Percentiles rank a stretch among this genome's conserved stretches.
These are phyloP conservation scores for Coilia nasus DNA, from an alignment of 2,797 vertebrate species.

Conservation along the genomic window DNA sequence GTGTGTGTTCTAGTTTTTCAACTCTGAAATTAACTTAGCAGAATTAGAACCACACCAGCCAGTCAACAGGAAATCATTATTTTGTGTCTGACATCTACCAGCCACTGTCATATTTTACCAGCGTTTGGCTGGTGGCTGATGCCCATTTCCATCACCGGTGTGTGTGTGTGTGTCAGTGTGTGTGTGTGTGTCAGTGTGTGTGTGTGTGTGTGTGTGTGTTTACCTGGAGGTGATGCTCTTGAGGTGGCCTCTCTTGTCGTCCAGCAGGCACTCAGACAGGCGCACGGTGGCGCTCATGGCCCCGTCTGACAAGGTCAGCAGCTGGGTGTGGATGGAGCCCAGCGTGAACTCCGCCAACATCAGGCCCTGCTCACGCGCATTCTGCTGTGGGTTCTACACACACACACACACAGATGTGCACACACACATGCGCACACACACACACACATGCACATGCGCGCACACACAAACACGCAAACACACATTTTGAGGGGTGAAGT, in stretches of 20 bases:
- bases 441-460: too few species aligned
- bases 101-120: too few species aligned
- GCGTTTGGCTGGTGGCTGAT: too few species aligned
- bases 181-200: background rate
- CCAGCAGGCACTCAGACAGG: conserved; percentile 88
- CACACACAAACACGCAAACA: too few species aligned
- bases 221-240: conserved; percentile 91
- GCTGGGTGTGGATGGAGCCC: conserved; percentile 85
- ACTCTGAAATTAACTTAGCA: too few species aligned
- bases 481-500: too few species aligned
- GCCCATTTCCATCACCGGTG: too few species aligned
- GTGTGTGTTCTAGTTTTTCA: background rate
- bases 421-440: too few species aligned
- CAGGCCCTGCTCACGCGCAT: conserved; percentile 81
- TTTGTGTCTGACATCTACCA: too few species aligned
- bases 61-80: too few species aligned
- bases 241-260: conserved; percentile 88
- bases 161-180: conserved; percentile 1
- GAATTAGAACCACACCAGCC: too few species aligned
- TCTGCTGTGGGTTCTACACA: conserved; percentile 71
- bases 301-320: conserved; percentile 88
- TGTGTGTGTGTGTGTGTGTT: background rate
- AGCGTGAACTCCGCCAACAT: conserved; percentile 93
- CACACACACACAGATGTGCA: too few species aligned
- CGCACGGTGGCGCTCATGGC: conserved; percentile 86